phyloP scores from a whole-genome alignment of 2,888 invertebrate species.

The Eledona agricola region DNA sequence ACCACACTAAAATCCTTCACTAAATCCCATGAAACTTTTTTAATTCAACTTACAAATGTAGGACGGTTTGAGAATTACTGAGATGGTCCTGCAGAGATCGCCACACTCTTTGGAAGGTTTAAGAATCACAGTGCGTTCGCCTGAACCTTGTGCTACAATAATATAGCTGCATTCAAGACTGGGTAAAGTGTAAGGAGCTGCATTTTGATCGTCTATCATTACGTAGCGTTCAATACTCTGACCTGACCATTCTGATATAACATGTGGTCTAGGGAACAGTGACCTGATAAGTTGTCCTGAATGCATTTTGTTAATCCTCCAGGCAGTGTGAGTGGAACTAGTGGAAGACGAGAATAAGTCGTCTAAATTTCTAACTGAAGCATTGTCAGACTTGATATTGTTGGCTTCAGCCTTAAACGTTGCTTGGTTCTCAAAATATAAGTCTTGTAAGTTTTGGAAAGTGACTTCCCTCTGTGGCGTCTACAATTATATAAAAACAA shows the following conservation, averaged over 20 bases:
- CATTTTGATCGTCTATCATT: constrained; percentile 76
- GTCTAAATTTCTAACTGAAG: constrained; percentile 45
- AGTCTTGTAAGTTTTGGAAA: constrained; percentile 65
- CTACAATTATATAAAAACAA: no score
- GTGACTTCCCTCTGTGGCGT: constrained; percentile 68
- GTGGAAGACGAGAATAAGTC: constrained; percentile 51
- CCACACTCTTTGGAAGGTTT: constrained; percentile 81
- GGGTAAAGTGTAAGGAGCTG: constrained; percentile 74
- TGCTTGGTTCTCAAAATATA: constrained; percentile 69
- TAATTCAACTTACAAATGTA: constrained; percentile 74
- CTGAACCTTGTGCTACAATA: constrained; percentile 77
- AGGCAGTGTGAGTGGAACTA: constrained; percentile 60
- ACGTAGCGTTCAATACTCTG: constrained; percentile 78
- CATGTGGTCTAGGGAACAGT: constrained; percentile 75
- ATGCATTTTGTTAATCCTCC: constrained; percentile 82
- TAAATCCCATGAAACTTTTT: constrained; percentile 2
- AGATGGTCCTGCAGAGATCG: constrained; percentile 74
- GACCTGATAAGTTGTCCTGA: constrained; percentile 76
- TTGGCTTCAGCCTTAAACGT: constrained; percentile 72
- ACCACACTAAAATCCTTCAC: constrained; percentile 72
- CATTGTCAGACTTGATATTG: constrained; percentile 63
- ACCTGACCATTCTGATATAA: constrained; percentile 72
- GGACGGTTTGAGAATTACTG: constrained; percentile 74
- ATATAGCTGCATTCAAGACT: constrained; percentile 85
- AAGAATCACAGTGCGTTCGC: constrained; percentile 75